phyloP scores from a whole-genome alignment of 2,113 vertebrate genomes.

The Myotis brandtii region DNA sequence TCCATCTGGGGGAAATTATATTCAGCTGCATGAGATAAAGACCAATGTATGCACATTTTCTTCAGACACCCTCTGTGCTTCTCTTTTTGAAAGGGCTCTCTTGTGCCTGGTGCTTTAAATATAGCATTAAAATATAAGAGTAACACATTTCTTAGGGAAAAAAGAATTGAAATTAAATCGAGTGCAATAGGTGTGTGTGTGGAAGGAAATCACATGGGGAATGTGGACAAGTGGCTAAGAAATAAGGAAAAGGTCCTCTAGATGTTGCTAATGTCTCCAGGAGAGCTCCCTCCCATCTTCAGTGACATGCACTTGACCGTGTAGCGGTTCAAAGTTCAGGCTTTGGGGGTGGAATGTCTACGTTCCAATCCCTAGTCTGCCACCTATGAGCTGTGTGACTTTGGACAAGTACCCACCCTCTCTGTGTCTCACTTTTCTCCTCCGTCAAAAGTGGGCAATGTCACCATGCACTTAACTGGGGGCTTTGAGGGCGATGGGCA shows the following conservation, averaged over 20 bases:
- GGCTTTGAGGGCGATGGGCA: not conserved
- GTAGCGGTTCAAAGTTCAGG: not conserved
- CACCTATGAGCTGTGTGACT: not conserved
- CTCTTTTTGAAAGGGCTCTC: constrained; percentile 64
- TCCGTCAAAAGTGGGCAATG: not conserved
- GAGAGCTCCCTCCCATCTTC: not conserved
- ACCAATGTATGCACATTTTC: not conserved
- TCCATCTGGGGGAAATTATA: constrained; percentile 42
- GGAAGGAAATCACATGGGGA: not conserved
- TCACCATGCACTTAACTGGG: no score
- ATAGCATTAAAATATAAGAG: constrained; percentile 56
- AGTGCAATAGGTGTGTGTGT: constrained; percentile 37
- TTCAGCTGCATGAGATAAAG: constrained; percentile 61
- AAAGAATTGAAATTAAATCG: constrained; percentile 59
- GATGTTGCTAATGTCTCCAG: not conserved
- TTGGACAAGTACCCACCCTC: not conserved
- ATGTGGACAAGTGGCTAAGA: not conserved
- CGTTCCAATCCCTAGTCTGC: not conserved
- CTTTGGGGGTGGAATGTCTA: not conserved
- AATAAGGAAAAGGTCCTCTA: not conserved
- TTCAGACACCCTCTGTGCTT: not conserved
- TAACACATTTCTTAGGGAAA: constrained; percentile 48
- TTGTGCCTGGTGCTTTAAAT: constrained; percentile 64
- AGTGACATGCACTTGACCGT: not conserved
- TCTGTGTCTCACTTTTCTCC: not conserved